Evolutionary conservation across 2,888 invertebrate species (phyloP).

Genomic region (Brachypalpus laphriformis): DNA sequence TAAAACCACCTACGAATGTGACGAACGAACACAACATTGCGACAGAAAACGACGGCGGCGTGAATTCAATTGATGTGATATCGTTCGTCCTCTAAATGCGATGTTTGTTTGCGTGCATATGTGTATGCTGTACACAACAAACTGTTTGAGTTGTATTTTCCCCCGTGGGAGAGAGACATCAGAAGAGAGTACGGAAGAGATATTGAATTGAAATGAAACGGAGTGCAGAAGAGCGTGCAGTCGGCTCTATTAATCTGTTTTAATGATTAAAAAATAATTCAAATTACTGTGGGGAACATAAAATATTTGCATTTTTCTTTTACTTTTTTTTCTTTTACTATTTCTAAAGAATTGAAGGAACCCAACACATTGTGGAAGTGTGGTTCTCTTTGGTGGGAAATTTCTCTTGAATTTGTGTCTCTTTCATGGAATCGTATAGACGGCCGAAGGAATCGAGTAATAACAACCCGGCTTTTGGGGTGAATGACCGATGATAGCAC

Average conservation of each 20-base stretch:
- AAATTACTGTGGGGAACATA: not conserved
- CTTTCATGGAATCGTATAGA: slow-evolving; percentile 9
- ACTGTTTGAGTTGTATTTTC: slow-evolving; percentile 68
- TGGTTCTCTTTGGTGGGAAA: slow-evolving; percentile 14
- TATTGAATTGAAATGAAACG: not conserved
- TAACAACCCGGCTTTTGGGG: slow-evolving; percentile 73
- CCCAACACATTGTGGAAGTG: no score
- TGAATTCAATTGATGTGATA: slow-evolving; percentile 74
- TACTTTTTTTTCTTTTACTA: not conserved
- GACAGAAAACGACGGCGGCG: slow-evolving; percentile 74
- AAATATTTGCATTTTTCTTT: not conserved
- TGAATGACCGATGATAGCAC: slow-evolving; percentile 75
- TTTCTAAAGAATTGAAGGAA: not conserved
- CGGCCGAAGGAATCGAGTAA: slow-evolving; percentile 51
- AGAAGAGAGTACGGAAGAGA: not conserved
- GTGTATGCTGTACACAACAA: slow-evolving; percentile 60
- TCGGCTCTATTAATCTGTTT: not conserved
- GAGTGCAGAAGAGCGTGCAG: not conserved
- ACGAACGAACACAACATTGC: slow-evolving; percentile 71
- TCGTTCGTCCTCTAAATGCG: slow-evolving; percentile 70
- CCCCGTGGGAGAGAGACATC: not conserved
- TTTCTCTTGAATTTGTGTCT: slow-evolving; percentile 32
- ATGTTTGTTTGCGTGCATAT: slow-evolving; percentile 69
- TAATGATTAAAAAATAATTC: not conserved
- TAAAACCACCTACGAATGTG: slow-evolving; percentile 67